Percentiles rank a stretch among this genome's conserved stretches.
Evolutionary conservation across 2,888 invertebrate species (phyloP).

Genomic region (Micoletzkya japonica): DNA sequence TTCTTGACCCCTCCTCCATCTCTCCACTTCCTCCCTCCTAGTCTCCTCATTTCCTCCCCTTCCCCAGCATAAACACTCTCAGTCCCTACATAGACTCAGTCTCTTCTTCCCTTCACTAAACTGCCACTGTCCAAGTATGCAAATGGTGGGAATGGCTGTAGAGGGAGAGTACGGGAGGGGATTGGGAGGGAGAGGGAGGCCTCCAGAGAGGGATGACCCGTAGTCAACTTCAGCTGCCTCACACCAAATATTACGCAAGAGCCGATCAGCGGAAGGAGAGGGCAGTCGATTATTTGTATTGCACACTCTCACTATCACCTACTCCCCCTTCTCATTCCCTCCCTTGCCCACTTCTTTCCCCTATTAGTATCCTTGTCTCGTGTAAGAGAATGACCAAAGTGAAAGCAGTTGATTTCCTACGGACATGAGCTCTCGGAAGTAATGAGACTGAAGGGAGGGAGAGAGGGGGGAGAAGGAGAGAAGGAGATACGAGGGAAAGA

Average conservation of each 20-base stretch:
- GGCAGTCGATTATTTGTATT: background rate
- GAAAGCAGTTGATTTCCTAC: too few relatives aligned
- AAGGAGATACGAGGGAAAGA: too few relatives aligned
- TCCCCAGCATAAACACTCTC: background rate
- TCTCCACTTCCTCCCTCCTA: too few relatives aligned
- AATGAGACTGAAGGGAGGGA: too few relatives aligned
- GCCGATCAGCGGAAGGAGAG: background rate
- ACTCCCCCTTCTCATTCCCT: background rate
- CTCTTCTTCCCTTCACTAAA: background rate
- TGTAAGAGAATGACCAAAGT: background rate
- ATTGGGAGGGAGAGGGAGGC: background rate
- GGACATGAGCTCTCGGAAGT: too few relatives aligned
- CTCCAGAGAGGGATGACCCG: background rate
- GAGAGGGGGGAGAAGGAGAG: too few relatives aligned
- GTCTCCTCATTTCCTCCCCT: background rate
- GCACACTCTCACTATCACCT: background rate
- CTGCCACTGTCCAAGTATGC: background rate
- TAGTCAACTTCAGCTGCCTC: background rate
- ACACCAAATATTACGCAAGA: conserved; percentile 21
- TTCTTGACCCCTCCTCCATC: too few relatives aligned
- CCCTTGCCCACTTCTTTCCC: conserved; percentile 15
- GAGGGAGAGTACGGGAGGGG: background rate
- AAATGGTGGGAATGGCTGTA: conserved; percentile 2
- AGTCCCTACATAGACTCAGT: conserved; percentile 1
- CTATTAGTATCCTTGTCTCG: background rate